Percentiles rank a stretch among this genome's conserved stretches.
phyloP scores from a whole-genome alignment of 2,113 vertebrate genomes.

The Excalfactoria chinensis region DNA sequence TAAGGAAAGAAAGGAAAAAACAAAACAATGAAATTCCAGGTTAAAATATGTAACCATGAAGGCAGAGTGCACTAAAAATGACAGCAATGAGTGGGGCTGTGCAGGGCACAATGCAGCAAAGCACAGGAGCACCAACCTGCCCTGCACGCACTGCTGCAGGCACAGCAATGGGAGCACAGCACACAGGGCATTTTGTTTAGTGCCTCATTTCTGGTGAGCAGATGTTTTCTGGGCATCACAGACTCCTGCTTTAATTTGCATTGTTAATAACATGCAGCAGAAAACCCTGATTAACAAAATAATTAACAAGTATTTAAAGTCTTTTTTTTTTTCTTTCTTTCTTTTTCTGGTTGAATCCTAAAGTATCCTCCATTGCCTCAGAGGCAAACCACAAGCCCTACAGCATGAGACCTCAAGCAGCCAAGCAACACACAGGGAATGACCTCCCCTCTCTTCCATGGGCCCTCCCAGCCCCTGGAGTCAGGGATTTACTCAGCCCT shows the following conservation, averaged over 20 bases:
- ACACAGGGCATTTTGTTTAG: background rate
- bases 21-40: background rate
- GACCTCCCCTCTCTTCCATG: background rate
- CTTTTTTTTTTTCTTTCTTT: too few species aligned
- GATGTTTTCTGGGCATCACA: constrained; percentile 40
- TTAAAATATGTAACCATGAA: background rate
- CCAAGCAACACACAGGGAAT: background rate
- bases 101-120: background rate
- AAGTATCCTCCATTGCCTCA: background rate
- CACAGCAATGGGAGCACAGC: constrained; percentile 1
- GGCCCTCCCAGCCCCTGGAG: background rate
- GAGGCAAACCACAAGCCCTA: background rate
- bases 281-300: constrained; percentile 46
- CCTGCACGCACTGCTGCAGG: background rate
- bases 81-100: fast-evolving
- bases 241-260: constrained; percentile 12
- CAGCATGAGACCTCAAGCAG: background rate
- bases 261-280: background rate
- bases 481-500: background rate
- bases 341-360: background rate
- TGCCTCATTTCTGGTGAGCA: background rate
- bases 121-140: too few species aligned
- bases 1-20: background rate
- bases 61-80: background rate
- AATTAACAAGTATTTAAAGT: background rate